These are phyloP conservation scores for Rhipidura dahli DNA, from an alignment of 2,113 vertebrate genomes.

Conservation along the genomic window DNA sequence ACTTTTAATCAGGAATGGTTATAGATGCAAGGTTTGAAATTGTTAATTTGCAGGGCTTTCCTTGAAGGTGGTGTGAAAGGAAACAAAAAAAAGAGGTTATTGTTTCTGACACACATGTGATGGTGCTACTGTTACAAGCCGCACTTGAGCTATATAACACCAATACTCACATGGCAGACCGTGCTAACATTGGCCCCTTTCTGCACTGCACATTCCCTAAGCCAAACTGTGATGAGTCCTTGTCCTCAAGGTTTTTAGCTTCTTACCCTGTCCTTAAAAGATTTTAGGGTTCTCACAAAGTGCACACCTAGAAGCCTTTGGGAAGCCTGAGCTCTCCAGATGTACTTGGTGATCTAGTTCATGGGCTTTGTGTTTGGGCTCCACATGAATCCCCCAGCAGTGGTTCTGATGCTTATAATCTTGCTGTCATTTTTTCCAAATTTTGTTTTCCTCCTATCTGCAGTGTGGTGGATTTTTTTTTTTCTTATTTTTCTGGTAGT, in stretches of 20 bases:
- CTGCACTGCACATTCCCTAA: background rate
- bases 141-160: background rate
- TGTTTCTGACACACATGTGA: background rate
- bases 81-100: background rate
- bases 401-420: background rate
- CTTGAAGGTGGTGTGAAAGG: background rate
- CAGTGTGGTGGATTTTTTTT: background rate
- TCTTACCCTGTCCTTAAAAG: background rate
- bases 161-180: background rate
- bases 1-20: background rate
- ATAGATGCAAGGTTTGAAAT: background rate
- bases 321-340: background rate
- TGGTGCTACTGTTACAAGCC: background rate
- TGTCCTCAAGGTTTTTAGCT: background rate
- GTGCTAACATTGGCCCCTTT: fast-evolving
- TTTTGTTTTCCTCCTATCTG: background rate
- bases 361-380: background rate
- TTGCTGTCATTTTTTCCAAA: background rate
- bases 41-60: background rate
- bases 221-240: background rate
- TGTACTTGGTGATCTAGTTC: background rate
- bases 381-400: background rate
- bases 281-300: background rate
- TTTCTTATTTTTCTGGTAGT: background rate
- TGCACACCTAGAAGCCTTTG: background rate